phyloP scores from a whole-genome alignment of 35 echinoderm and acorn worm genomes.

The Hemicentrotus pulcherrimus region DNA sequence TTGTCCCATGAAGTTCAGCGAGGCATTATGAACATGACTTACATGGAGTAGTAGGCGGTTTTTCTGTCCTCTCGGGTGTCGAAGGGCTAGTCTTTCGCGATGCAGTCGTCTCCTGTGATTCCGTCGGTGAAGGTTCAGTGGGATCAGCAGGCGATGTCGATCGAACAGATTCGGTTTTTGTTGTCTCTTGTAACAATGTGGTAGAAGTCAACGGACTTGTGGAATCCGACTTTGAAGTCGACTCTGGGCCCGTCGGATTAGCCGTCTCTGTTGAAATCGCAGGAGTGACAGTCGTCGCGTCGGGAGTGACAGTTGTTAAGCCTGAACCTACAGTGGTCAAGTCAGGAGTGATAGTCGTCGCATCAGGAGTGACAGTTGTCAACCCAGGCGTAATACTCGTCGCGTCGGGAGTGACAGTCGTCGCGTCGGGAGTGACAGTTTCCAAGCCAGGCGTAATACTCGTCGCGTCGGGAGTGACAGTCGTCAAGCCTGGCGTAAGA shows the following conservation, averaged over 20 bases:
- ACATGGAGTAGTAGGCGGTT: neutral
- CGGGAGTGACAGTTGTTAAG: neutral
- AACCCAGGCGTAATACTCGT: neutral
- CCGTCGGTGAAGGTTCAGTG: no score
- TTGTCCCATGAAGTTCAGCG: no score
- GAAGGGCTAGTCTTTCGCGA: neutral
- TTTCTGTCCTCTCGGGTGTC: neutral
- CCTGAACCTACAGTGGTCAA: neutral
- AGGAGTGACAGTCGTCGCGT: no score
- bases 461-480: neutral
- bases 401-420: neutral
- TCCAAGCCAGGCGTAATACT: neutral
- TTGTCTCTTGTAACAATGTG: no score
- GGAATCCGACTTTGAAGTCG: no score
- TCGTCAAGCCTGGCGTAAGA: neutral
- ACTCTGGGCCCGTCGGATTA: neutral
- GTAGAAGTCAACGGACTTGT: no score
- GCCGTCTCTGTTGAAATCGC: neutral
- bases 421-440: neutral
- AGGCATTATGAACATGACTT: neutral
- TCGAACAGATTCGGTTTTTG: no score
- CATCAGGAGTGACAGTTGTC: neutral
- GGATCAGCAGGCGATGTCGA: no score
- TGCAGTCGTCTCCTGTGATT: neutral
- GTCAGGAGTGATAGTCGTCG: neutral